Base-by-base conservation (phyloP, 2,888 invertebrate species). In the Papilio protenor region DNA sequence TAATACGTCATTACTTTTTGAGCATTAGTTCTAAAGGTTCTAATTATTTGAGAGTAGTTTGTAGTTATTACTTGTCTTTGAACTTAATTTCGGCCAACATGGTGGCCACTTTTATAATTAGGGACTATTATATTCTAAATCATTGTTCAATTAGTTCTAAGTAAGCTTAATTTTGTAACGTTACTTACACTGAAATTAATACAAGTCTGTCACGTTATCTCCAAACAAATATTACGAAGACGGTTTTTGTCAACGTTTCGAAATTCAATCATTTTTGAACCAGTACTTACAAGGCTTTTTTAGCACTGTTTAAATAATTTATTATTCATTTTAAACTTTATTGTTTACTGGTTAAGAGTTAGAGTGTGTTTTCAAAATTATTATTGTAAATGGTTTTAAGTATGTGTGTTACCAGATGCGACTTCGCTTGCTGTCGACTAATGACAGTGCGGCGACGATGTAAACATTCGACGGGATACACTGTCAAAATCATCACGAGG, bases 401-500 rank as follows among this genome's bases (percentile, higher is more conserved):
- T 84, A 84, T 85, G 84, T 89, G 91, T 88, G 84, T 85, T 83
- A 85, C 90, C 94, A 94, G 92, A 94, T 94, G 94, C 88, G 88
- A 85, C 78, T 81, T 84, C 86, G 87, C 86, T 85, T 83, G 87
- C 87, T 89, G 91, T 88, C 90, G 90, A 93, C 94, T 94, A 94
- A 94, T 94, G 94, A 92, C 89, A 89, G 85, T 88, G 85, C 84
- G 87, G 91, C 88, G 94, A 92, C 90, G 94, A 94, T 91, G 91
- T 93, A 91, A 92, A 90, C 92, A 92, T 88, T 92, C 91, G 87
- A 86, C 89, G 87, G 87, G 84, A 82, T 83, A 85, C 81, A 84
- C 90, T 92, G 94, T 92, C 91, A 92, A 90, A 92, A 89, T 87
- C 91, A 91, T 93, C 90, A 91, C 83, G 78, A 86, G 82, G 81